Evolutionary conservation across 1,140 invertebrate genomes (phyloP).

Genomic region (Drosophila burlai): DNA sequence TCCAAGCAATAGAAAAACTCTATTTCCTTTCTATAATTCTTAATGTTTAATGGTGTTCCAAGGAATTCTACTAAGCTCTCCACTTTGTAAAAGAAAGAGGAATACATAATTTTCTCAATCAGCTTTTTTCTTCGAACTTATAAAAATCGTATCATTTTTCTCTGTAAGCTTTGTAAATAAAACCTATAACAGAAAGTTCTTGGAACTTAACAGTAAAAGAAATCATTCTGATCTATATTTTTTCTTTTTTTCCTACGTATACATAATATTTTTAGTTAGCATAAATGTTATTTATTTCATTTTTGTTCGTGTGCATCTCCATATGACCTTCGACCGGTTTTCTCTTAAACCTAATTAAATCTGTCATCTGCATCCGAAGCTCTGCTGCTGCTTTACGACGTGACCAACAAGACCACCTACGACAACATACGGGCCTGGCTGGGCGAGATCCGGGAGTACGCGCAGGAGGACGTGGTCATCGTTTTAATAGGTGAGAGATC

Average conservation of each 20-base stretch:
- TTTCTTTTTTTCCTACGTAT: background rate
- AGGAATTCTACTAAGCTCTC: background rate
- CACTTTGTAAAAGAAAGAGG: background rate
- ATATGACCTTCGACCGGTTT: background rate
- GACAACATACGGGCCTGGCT: conserved; percentile 96
- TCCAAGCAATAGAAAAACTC: background rate
- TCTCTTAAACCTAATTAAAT: conserved; percentile 51
- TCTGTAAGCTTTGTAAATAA: background rate
- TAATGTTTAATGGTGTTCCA: background rate
- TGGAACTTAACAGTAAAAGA: background rate
- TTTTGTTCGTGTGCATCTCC: conserved; percentile 1
- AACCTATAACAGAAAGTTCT: background rate
- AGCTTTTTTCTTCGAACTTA: background rate
- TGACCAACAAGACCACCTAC: conserved; percentile 95
- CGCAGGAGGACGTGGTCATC: conserved; percentile 94
- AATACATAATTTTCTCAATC: background rate
- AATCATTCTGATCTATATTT: too few relatives aligned
- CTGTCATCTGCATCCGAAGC: conserved; percentile 86
- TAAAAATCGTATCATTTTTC: too few relatives aligned
- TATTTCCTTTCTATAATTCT: too few relatives aligned
- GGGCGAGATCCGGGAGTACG: conserved; percentile 93
- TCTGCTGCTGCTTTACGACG: conserved; percentile 95
- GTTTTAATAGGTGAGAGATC: conserved; percentile 92
- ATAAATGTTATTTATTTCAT: background rate
- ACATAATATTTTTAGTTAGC: background rate